Evolutionary conservation across 2,888 invertebrate species (phyloP), one percentile per base, ranked within the genome.

Genomic region (Chelonus formosanus): DNA sequence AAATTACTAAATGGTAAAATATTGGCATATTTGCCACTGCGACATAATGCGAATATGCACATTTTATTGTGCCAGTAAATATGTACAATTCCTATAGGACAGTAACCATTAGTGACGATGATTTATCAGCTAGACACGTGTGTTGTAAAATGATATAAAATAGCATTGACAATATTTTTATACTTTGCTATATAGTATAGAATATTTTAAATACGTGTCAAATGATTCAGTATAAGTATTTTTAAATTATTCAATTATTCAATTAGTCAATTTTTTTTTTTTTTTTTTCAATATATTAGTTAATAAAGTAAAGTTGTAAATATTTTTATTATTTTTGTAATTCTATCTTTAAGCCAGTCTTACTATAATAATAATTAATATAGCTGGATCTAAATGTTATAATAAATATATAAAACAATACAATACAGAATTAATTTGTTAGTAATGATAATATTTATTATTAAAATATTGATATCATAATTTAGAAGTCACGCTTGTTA

Each of bases 91-190:
- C 67, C 72, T 71, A 67, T 64, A 57, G 73, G 65, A 69, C 71
- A 62, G 68, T 73, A 45, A 36, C 71, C 69, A 70, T 66, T 70
- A 66, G 73, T 73, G 75, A 70, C 75, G 75, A 78, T 81, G 79
- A 82, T 82, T 82, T 81, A 81, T 82, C 79, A 76, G 72, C 69
- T 75, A 60, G 67, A 72, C 76, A 76, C 78, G 79, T 74, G 80
- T 76, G 77, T 72, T 79, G 75, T 77, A 77, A 80, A 82, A 80
- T 79, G 79, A 80, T 82, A 80, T 78, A 77, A 80, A 81, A 82
- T 80, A 76, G 77, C 71, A 73, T 72, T 69, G 50, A 63, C 67
- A 73, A 71, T 74, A 74, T 71, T 68, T 73, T 69, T 10, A 43
- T 34, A 52, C 32, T 32, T 32, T 32, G 32, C 34, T 8, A 3